These are phyloP conservation scores for Ovis canadensis DNA, from an alignment of 2,113 vertebrate genomes.

Conservation along the genomic window DNA sequence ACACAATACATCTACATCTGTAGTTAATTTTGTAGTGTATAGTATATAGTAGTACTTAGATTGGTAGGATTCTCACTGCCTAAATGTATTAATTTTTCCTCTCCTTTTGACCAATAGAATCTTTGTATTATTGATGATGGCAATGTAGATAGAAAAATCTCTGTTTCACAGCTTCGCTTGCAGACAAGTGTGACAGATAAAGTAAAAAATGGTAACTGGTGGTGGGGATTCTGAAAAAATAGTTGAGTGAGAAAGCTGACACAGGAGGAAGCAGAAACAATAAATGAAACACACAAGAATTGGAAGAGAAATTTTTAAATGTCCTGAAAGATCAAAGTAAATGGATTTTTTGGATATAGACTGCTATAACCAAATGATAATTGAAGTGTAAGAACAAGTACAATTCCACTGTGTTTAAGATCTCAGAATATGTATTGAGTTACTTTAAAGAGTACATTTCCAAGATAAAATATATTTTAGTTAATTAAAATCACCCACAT, in stretches of 20 bases:
- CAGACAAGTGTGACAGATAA: neutral
- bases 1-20: neutral
- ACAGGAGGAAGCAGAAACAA: neutral
- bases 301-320: neutral
- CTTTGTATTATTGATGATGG: neutral
- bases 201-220: neutral
- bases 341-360: neutral
- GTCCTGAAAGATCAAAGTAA: neutral
- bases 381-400: neutral
- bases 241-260: neutral
- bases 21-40: neutral
- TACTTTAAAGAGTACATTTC: neutral
- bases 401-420: neutral
- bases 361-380: neutral
- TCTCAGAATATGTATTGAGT: neutral
- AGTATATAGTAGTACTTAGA: neutral
- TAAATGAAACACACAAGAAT: neutral
- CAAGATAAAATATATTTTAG: neutral
- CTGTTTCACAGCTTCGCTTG: neutral
- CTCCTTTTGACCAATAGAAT: neutral
- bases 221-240: neutral
- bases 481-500: neutral
- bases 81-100: neutral
- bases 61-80: neutral
- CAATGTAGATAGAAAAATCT: neutral